phyloP scores from a whole-genome alignment of 1,140 invertebrate species.

The Manduca sexta region DNA sequence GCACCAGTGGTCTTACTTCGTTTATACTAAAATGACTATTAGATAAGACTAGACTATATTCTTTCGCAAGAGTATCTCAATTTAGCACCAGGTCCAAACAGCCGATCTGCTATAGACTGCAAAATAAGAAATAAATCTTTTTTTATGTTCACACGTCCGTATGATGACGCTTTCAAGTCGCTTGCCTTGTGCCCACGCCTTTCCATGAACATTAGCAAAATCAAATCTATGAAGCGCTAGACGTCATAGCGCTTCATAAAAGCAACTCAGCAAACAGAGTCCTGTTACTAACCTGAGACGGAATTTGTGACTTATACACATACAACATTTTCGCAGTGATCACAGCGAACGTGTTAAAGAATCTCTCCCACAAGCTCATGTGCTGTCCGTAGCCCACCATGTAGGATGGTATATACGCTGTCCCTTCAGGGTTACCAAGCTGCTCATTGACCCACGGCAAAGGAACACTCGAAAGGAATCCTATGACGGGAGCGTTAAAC shows the following conservation, averaged over 20 bases:
- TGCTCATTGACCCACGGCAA: conserved; percentile 77
- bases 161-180: too few relatives aligned
- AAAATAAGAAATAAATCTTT: too few relatives aligned
- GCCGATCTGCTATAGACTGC: conserved; percentile 57
- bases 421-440: conserved; percentile 76
- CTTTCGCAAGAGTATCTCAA: conserved; percentile 73
- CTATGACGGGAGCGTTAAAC: conserved; percentile 75
- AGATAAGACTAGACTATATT: conserved; percentile 75
- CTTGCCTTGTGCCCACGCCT: too few relatives aligned
- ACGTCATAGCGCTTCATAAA: too few relatives aligned
- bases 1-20: conserved; percentile 74
- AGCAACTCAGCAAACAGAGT: too few relatives aligned
- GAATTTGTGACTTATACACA: conserved; percentile 53
- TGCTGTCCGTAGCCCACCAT: conserved; percentile 69
- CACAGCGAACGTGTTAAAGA: conserved; percentile 70
- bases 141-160: too few relatives aligned
- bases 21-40: conserved; percentile 78
- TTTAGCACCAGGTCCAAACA: conserved; percentile 64
- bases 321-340: conserved; percentile 51
- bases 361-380: conserved; percentile 76
- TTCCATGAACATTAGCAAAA: too few relatives aligned
- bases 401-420: conserved; percentile 75
- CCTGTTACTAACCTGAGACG: conserved; percentile 46
- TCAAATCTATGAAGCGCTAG: too few relatives aligned
- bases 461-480: conserved; percentile 73